Percentiles rank a stretch among this genome's conserved stretches.
phyloP scores from a whole-genome alignment of 2,797 vertebrate genomes.

The Girardinus metallicus region DNA sequence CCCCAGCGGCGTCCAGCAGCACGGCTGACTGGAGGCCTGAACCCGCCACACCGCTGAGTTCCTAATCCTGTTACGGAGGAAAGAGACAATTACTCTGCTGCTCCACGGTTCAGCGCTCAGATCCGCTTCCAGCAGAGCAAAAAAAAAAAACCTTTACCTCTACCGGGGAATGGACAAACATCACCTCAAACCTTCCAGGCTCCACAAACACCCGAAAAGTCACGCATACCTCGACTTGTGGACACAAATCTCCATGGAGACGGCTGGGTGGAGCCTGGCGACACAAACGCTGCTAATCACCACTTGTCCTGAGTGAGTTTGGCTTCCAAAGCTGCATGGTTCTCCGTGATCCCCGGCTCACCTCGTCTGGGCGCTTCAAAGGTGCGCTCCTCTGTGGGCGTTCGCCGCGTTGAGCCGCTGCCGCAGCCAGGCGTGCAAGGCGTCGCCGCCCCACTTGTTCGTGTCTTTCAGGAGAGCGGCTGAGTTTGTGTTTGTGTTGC shows the following conservation, averaged over 20 bases:
- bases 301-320: conserved; percentile 62
- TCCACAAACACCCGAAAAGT: neutral
- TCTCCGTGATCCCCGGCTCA: conserved; percentile 50
- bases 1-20: conserved; percentile 35
- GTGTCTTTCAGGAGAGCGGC: neutral
- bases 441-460: conserved; percentile 7
- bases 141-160: conserved; percentile 36
- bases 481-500: conserved; percentile 4
- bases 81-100: conserved; percentile 76
- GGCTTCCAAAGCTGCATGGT: conserved; percentile 50
- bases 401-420: neutral
- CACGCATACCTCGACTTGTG: conserved; percentile 8
- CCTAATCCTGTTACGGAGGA: conserved; percentile 78
- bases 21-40: conserved; percentile 65
- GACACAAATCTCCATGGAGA: conserved; percentile 15
- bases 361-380: conserved; percentile 49
- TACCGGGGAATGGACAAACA: conserved; percentile 7
- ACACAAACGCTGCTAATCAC: conserved; percentile 61
- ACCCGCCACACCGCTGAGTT: conserved; percentile 67
- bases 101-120: conserved; percentile 60
- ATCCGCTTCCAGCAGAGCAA: conserved; percentile 59
- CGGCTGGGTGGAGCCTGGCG: conserved; percentile 41
- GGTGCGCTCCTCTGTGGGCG: conserved; percentile 19
- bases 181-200: neutral
- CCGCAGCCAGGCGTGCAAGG: conserved; percentile 41